A percentile compares a stretch with the other conserved stretches of the same genome.
Evolutionary conservation across 1,140 invertebrate genomes (phyloP).

Genomic region (Macrobrachium rosenbergii): DNA sequence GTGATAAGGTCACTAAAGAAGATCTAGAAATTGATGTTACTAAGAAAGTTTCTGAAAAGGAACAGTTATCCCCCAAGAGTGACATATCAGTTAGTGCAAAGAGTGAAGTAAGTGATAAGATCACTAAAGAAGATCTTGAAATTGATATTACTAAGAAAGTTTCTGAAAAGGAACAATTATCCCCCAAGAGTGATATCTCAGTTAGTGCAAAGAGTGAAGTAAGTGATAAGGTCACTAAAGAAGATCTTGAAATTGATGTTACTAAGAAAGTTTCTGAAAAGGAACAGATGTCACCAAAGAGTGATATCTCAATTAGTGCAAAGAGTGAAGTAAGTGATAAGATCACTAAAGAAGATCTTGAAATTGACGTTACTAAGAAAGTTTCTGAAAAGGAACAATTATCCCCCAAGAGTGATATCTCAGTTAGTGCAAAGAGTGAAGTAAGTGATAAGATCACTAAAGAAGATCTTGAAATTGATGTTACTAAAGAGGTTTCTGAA

Average conservation of each 20-base stretch:
- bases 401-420: conserved; percentile 45
- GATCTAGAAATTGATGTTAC: too few species aligned
- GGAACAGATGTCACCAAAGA: conserved; percentile 64
- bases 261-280: conserved; percentile 53
- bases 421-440: conserved; percentile 46
- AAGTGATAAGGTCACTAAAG: conserved; percentile 12
- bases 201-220: conserved; percentile 26
- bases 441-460: background rate
- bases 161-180: conserved; percentile 45
- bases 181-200: conserved; percentile 47
- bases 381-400: conserved; percentile 14
- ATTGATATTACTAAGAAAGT: conserved; percentile 66
- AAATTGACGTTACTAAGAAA: conserved; percentile 7
- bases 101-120: conserved; percentile 45
- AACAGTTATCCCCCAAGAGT: conserved; percentile 28
- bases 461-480: conserved; percentile 8
- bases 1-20: background rate
- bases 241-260: conserved; percentile 43
- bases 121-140: conserved; percentile 64
- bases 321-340: conserved; percentile 60
- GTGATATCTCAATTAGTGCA: conserved; percentile 44
- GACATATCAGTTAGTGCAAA: conserved; percentile 12
- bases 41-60: conserved; percentile 59
- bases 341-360: conserved; percentile 17
- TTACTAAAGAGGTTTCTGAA: background rate